Percentiles rank a stretch among this genome's conserved stretches.
phyloP scores from a whole-genome alignment of 2,797 vertebrate species.

The Crypturellus tataupa region DNA sequence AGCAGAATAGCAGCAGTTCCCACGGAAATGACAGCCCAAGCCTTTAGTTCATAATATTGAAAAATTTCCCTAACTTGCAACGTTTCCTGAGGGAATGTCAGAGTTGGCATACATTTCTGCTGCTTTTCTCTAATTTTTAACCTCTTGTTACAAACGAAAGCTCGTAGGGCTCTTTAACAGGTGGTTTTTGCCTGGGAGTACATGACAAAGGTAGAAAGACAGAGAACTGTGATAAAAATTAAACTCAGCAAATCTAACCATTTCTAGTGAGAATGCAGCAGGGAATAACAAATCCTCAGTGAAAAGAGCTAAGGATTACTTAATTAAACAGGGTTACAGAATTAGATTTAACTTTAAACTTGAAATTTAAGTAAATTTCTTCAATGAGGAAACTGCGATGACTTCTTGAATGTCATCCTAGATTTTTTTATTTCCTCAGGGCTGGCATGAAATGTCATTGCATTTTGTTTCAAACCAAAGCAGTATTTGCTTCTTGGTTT shows the following conservation, averaged over 20 bases:
- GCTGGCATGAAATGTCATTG: conserved; percentile 49
- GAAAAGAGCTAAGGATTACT: conserved; percentile 76
- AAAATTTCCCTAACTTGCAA: conserved; percentile 66
- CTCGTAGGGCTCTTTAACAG: conserved; percentile 76
- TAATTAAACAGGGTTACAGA: conserved; percentile 80
- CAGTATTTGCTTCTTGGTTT: conserved; percentile 64
- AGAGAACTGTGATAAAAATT: conserved; percentile 76
- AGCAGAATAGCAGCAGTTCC: conserved; percentile 74
- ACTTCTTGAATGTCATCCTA: conserved; percentile 72
- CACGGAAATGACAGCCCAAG: conserved; percentile 73
- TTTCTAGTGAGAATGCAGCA: conserved; percentile 64
- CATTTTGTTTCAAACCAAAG: conserved; percentile 62
- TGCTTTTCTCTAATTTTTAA: conserved; percentile 68
- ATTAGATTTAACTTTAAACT: conserved; percentile 78
- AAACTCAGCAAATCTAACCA: conserved; percentile 74
- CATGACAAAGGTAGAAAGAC: conserved; percentile 69
- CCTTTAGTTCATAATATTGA: conserved; percentile 77
- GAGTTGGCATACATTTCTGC: conserved; percentile 40
- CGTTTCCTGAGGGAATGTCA: conserved; percentile 75
- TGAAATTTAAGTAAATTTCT: conserved; percentile 76
- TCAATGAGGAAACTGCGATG: conserved; percentile 58
- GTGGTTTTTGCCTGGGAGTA: conserved; percentile 69
- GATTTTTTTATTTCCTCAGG: background rate
- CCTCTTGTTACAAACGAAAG: conserved; percentile 72
- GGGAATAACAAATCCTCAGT: conserved; percentile 73